Percentiles rank a stretch among this genome's conserved stretches.
These are phyloP conservation scores for Callospermophilus lateralis DNA, from an alignment of 2,113 vertebrate species.

Conservation along the genomic window DNA sequence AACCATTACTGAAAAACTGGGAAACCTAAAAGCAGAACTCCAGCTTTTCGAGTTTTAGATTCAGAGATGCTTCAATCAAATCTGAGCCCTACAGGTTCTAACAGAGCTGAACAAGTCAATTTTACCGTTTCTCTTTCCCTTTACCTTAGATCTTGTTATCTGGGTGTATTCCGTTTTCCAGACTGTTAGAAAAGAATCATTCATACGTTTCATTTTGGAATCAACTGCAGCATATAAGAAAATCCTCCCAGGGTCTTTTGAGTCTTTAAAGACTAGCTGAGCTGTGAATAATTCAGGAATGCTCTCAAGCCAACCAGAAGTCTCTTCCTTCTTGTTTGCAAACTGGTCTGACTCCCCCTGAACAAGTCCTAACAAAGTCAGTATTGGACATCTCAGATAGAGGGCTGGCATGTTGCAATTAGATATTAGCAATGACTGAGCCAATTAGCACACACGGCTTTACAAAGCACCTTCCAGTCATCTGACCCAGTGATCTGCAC, in stretches of 20 bases:
- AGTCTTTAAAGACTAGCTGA: background rate
- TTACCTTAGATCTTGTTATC: background rate
- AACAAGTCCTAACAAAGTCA: slow-evolving; percentile 4
- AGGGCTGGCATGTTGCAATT: background rate
- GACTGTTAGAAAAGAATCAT: background rate
- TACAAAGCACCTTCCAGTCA: background rate
- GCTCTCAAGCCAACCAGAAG: slow-evolving; percentile 6
- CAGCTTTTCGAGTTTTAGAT: background rate
- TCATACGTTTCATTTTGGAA: background rate
- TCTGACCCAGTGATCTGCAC: background rate
- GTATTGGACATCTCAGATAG: background rate
- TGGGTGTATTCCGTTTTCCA: background rate
- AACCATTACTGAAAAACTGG: background rate
- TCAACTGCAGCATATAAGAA: background rate
- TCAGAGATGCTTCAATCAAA: background rate
- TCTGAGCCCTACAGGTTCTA: background rate
- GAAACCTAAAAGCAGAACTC: background rate
- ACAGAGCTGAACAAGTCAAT: background rate
- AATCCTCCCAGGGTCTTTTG: background rate
- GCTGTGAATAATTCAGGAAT: slow-evolving; percentile 34
- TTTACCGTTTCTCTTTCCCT: background rate
- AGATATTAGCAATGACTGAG: background rate
- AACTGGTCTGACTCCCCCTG: slow-evolving; percentile 34
- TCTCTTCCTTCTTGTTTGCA: slow-evolving; percentile 40
- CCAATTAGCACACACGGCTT: background rate